Evolutionary conservation across 1,140 invertebrate species (phyloP).

Genomic region (Formica exsecta): DNA sequence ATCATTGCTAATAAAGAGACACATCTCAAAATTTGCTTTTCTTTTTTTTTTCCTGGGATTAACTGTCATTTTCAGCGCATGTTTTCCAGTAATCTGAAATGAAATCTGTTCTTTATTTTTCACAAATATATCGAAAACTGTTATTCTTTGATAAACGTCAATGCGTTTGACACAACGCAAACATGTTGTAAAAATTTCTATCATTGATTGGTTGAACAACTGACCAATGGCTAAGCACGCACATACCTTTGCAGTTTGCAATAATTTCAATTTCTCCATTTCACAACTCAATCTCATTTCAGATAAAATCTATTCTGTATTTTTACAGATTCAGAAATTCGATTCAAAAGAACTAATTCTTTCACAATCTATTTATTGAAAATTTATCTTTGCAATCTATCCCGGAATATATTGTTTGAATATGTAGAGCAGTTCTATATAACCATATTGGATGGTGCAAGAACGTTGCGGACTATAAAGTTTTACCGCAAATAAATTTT

Average conservation of each 20-base stretch:
- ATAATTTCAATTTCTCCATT: not conserved
- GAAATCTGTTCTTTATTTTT: constrained; percentile 36
- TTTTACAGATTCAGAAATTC: not conserved
- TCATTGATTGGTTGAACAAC: constrained; percentile 23
- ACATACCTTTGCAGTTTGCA: not conserved
- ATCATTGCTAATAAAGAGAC: not conserved
- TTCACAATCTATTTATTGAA: not conserved
- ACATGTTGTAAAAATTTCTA: constrained; percentile 36
- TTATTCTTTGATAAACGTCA: constrained; percentile 41
- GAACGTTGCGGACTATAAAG: not conserved
- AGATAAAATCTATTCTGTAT: not conserved
- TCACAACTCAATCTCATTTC: not conserved
- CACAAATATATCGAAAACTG: constrained; percentile 10
- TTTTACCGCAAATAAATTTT: constrained; percentile 54
- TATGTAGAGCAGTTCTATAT: not conserved
- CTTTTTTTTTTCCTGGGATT: not conserved
- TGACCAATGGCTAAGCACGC: not conserved
- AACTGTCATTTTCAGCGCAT: not conserved
- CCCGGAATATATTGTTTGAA: not conserved
- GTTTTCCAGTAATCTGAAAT: constrained; percentile 8
- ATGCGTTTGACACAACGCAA: not conserved
- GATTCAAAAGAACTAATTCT: not conserved
- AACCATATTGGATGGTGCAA: not conserved
- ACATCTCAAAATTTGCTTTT: not conserved
- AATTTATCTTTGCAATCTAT: not conserved